Percentiles rank a stretch among this genome's conserved stretches.
phyloP scores from a whole-genome alignment of 1,140 invertebrate species.

The Panagrolaimus sp. region DNA sequence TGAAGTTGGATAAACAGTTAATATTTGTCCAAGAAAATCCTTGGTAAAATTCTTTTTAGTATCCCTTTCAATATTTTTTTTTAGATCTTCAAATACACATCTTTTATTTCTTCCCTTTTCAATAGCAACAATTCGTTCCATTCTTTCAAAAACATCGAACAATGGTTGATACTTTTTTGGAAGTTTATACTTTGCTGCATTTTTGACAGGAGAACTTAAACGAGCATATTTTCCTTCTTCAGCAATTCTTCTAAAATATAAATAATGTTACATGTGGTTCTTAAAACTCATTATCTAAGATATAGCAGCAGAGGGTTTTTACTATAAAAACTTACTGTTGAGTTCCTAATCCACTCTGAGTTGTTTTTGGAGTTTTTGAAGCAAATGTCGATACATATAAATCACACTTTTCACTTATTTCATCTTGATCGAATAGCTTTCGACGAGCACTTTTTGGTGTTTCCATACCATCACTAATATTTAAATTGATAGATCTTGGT shows the following conservation, averaged over 20 bases:
- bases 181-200: not conserved
- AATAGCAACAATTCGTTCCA: not conserved
- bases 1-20: not conserved
- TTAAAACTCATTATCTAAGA: too few species aligned
- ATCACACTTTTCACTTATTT: not conserved
- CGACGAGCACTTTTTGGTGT: not conserved
- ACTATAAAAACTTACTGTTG: too few species aligned
- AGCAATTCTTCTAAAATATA: not conserved
- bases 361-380: not conserved
- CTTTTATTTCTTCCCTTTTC: not conserved
- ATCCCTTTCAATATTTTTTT: not conserved
- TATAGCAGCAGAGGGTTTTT: too few species aligned
- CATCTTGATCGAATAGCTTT: not conserved
- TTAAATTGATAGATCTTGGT: too few species aligned
- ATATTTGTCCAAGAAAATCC: not conserved
- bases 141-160: not conserved
- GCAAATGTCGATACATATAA: not conserved
- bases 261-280: not conserved
- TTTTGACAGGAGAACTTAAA: not conserved
- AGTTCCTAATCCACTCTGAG: not conserved
- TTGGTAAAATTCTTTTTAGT: not conserved
- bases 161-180: not conserved
- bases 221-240: slow-evolving; percentile 1
- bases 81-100: not conserved
- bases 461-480: too few species aligned